A percentile compares a stretch with the other conserved stretches of the same genome.
Evolutionary conservation across 2,888 invertebrate species (phyloP).

Genomic region (Erebia ligea): DNA sequence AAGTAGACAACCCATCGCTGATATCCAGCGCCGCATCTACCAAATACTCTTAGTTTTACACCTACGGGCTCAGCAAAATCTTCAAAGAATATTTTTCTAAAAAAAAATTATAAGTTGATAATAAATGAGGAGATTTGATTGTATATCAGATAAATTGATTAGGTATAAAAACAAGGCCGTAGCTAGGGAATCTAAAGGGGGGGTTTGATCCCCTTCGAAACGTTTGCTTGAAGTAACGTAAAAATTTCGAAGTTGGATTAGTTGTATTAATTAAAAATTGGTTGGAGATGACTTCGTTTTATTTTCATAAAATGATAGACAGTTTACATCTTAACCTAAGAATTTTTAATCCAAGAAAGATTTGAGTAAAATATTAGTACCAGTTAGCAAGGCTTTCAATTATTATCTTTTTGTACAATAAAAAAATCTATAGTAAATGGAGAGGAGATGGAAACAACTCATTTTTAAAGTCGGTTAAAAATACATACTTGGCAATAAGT

Average conservation of each 20-base stretch:
- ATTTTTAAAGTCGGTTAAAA: too few species aligned
- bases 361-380: not conserved
- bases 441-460: too few species aligned
- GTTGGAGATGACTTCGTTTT: slow-evolving; percentile 22
- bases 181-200: not conserved
- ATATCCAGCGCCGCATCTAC: slow-evolving; percentile 23
- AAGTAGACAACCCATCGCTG: slow-evolving; percentile 51
- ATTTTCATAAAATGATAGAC: slow-evolving; percentile 20
- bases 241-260: not conserved
- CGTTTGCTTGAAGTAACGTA: not conserved
- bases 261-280: not conserved
- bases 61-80: slow-evolving; percentile 17
- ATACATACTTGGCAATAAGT: too few species aligned
- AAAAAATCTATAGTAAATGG: too few species aligned
- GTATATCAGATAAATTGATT: too few species aligned
- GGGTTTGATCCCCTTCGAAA: not conserved
- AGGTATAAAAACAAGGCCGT: not conserved
- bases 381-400: not conserved
- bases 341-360: not conserved
- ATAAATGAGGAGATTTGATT: not conserved
- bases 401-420: not conserved
- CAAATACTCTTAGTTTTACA: slow-evolving; percentile 34
- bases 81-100: not conserved
- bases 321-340: slow-evolving; percentile 13
- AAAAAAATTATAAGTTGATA: slow-evolving; percentile 11